These are phyloP conservation scores for Cephalopachus bancanus DNA, from an alignment of 2,797 vertebrate species.

Conservation along the genomic window DNA sequence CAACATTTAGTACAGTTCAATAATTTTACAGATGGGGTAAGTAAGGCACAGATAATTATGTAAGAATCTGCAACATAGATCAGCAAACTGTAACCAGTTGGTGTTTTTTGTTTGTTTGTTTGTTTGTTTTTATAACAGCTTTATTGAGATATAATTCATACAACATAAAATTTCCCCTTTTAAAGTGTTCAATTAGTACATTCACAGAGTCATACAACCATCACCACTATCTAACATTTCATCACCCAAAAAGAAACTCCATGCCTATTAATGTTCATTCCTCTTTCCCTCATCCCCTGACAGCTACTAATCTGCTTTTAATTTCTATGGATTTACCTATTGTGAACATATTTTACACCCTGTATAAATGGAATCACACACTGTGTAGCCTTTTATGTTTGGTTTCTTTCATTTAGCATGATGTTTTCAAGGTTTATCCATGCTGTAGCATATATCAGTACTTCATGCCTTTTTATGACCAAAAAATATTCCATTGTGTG, in stretches of 20 bases:
- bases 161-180: background rate
- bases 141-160: background rate
- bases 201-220: background rate
- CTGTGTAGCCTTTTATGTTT: background rate
- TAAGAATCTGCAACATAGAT: background rate
- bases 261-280: background rate
- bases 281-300: background rate
- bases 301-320: background rate
- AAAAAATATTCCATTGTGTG: background rate
- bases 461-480: background rate
- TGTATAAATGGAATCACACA: background rate
- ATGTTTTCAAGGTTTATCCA: background rate
- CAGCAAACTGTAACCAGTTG: background rate
- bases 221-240: background rate
- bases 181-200: background rate
- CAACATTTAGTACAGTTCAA: background rate
- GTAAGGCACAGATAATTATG: background rate
- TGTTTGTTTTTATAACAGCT: background rate
- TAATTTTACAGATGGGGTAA: background rate
- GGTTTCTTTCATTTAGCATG: background rate
- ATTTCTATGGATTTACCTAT: background rate
- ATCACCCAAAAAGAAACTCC: background rate
- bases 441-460: background rate
- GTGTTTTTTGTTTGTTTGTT: background rate
- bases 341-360: background rate